These are phyloP conservation scores for Lepetodrilus schrolli DNA, from an alignment of 2,888 invertebrate species.

Conservation along the genomic window DNA sequence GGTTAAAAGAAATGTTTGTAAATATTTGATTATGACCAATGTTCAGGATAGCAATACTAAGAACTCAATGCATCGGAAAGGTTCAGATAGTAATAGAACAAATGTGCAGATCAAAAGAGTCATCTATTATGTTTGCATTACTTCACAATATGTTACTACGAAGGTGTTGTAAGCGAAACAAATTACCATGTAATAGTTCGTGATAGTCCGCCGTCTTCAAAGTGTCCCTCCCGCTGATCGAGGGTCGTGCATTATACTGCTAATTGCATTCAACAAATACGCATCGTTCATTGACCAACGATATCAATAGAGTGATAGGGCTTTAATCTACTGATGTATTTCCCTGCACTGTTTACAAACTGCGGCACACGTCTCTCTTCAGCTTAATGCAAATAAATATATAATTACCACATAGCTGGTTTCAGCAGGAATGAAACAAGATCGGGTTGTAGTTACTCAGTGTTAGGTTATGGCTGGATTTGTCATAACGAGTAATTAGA, in stretches of 20 bases:
- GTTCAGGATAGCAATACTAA: too few species aligned
- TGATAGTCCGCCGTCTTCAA: constrained; percentile 11
- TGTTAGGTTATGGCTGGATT: background rate
- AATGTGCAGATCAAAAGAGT: too few species aligned
- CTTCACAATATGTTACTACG: too few species aligned
- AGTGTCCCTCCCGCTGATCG: background rate
- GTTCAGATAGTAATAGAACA: too few species aligned
- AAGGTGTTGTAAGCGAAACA: too few species aligned
- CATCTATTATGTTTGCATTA: too few species aligned
- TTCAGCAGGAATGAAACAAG: background rate
- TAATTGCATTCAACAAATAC: background rate
- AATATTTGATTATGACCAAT: too few species aligned
- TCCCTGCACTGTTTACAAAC: background rate
- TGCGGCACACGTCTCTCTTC: background rate
- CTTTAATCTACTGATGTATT: constrained; percentile 16
- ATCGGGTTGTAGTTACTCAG: background rate
- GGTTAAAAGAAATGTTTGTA: too few species aligned
- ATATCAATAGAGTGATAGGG: background rate
- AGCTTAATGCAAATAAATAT: constrained; percentile 9
- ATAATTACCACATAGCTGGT: constrained; percentile 3
- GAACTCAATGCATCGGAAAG: too few species aligned
- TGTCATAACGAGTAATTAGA: background rate
- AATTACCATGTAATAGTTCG: too few species aligned
- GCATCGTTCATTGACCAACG: background rate
- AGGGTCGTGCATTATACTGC: background rate